These are phyloP conservation scores for Daktulosphaira vitifoliae DNA, from an alignment of 1,140 invertebrate species.

Conservation along the genomic window DNA sequence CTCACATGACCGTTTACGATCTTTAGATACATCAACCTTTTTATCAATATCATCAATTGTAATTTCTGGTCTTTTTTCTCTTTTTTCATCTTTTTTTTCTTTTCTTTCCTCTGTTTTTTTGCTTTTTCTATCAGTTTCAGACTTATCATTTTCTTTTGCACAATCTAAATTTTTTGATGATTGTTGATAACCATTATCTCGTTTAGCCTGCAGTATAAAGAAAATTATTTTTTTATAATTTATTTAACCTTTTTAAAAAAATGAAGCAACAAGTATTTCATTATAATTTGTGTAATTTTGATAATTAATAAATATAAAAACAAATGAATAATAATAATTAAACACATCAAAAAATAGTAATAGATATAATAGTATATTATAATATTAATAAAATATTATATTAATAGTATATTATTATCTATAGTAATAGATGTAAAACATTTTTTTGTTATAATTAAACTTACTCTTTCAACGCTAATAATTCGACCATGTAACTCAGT, in stretches of 20 bases:
- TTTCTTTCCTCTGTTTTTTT: slow-evolving; percentile 45
- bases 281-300: no score
- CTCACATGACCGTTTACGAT: slow-evolving; percentile 8
- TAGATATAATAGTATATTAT: background rate
- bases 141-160: slow-evolving; percentile 41
- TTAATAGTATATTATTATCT: background rate
- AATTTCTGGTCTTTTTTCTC: slow-evolving; percentile 26
- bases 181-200: slow-evolving; percentile 36
- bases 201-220: slow-evolving; percentile 40
- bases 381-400: background rate
- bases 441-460: background rate
- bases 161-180: slow-evolving; percentile 38
- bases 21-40: slow-evolving; percentile 8
- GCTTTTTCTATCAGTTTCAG: slow-evolving; percentile 40
- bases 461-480: slow-evolving; percentile 80
- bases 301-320: no score
- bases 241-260: no score
- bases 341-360: slow-evolving; percentile 10
- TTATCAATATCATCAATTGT: slow-evolving; percentile 27
- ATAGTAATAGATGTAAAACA: background rate
- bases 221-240: slow-evolving; percentile 15
- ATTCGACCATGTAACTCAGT: slow-evolving; percentile 87
- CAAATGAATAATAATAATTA: no score
- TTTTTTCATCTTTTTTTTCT: slow-evolving; percentile 41
- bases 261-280: no score